phyloP scores from a whole-genome alignment of 2,888 invertebrate genomes.

The Cylloceria caligata region DNA sequence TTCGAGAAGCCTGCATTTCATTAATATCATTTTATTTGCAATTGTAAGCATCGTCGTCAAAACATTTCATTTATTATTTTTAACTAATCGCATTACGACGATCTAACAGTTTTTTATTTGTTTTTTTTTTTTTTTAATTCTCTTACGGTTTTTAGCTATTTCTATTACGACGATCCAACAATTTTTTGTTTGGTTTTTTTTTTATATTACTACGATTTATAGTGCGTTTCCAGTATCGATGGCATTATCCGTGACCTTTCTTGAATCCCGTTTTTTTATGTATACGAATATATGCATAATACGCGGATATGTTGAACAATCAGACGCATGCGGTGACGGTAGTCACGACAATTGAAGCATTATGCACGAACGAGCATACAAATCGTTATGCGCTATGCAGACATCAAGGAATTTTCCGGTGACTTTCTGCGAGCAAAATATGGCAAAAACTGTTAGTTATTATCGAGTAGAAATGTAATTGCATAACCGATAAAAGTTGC shows the following conservation, averaged over 20 bases:
- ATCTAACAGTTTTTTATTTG: too few species aligned
- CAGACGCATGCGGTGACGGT: neutral
- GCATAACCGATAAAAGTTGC: neutral
- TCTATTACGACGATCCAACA: too few species aligned
- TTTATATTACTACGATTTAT: neutral
- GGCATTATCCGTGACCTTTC: neutral
- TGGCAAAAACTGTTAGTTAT: constrained; percentile 24
- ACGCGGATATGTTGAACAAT: constrained; percentile 4
- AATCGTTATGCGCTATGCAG: constrained; percentile 34
- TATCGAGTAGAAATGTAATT: neutral
- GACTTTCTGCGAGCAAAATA: neutral
- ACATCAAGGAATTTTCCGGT: constrained; percentile 20
- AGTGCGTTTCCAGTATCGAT: neutral
- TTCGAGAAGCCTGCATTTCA: neutral
- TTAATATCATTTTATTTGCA: neutral
- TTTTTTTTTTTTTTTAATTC: too few species aligned
- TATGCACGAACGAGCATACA: constrained; percentile 10
- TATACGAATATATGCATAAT: neutral
- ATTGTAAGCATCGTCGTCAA: neutral
- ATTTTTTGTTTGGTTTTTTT: too few species aligned
- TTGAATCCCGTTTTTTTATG: neutral
- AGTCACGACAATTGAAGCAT: constrained; percentile 11
- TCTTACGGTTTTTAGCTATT: too few species aligned
- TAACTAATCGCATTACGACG: too few species aligned
- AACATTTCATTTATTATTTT: neutral